Base-by-base conservation (phyloP, 2,888 invertebrate species). In the Dendrolimus pini region DNA sequence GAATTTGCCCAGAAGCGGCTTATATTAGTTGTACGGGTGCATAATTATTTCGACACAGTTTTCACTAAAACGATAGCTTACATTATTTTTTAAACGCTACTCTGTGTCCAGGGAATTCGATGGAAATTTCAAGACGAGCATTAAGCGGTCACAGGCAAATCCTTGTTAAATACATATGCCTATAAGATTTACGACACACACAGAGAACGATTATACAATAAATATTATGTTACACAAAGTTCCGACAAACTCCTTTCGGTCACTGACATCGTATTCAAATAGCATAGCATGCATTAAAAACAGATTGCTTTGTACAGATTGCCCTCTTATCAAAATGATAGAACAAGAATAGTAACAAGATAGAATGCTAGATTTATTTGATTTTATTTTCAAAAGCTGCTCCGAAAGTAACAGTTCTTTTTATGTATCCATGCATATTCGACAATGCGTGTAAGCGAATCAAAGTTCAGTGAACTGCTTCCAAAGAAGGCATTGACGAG, bases 181-280 rank as follows among this genome's bases (percentile, higher is more conserved):
- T 30, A 30, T 30, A 30, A 47, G 47, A 47, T 47, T 47, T 10
- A 47, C 30, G 6, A 30, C 18, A 18, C 18, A 18, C 6, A 30
- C 47, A 47, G 2, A 8, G 2, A 47, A 47, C 47, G 6, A 47
- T 47, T 9, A 47, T 10, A 47, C 47, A 47, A 47, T 47, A 7
- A 47, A 47, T 47, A 7, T 12, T 47, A 12, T 9, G 47, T 47
- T 54, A 14, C 52, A 30, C n/a, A 53, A n/a, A 56, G 56, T 60
- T 57, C 55, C 55, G 55, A 54, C 56, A 62, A 61, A 59, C 54
- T 61, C 64, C 59, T 60, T 59, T 60, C 60, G 66, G 67, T 71
- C 70, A 72, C 54, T 71, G 65, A 70, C 70, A 68, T 66, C 57
- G 61, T 61, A 64, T 58, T 60, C 64, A 68, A 71, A 69, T 66